Conservation (phyloP, 1,140 invertebrate genomes). For the Harpegnathos saltator region DNA sequence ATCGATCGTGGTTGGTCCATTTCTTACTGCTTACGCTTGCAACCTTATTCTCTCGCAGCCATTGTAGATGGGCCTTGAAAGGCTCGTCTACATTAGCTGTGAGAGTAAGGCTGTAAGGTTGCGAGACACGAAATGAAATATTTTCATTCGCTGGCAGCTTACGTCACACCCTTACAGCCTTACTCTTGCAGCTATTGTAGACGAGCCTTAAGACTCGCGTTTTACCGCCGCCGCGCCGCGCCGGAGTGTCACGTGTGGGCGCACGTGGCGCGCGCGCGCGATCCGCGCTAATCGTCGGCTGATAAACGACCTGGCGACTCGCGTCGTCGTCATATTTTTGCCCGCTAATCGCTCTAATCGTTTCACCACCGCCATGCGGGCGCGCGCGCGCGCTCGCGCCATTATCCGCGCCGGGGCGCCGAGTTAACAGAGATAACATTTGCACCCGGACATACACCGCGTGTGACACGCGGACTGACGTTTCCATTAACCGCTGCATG, state of each 20-base stretch:
- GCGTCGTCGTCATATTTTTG: conserved; percentile 19
- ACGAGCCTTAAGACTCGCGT: too few species aligned
- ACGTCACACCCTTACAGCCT: too few species aligned
- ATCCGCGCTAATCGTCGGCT: not conserved
- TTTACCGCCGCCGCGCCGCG: conserved; percentile 29
- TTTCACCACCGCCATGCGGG: not conserved
- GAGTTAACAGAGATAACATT: conserved; percentile 46
- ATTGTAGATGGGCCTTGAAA: too few species aligned
- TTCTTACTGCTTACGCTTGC: too few species aligned
- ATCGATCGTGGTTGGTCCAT: too few species aligned
- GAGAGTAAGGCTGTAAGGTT: too few species aligned
- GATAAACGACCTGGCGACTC: not conserved
- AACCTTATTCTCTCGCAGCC: too few species aligned
- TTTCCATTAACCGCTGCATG: conserved; percentile 54
- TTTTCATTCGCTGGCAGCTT: too few species aligned
- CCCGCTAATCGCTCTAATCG: conserved; percentile 26
- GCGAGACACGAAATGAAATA: too few species aligned
- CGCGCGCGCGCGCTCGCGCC: not conserved
- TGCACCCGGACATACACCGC: conserved; percentile 30
- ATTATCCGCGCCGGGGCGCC: conserved; percentile 14
- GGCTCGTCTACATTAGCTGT: too few species aligned
- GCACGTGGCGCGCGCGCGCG: not conserved
- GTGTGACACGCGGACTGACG: conserved; percentile 40
- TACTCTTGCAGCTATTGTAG: too few species aligned
- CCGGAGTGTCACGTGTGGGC: too few species aligned